Percentiles rank a stretch among this genome's conserved stretches.
phyloP scores from a whole-genome alignment of 2,113 vertebrate genomes.

The Ardeotis arabs region DNA sequence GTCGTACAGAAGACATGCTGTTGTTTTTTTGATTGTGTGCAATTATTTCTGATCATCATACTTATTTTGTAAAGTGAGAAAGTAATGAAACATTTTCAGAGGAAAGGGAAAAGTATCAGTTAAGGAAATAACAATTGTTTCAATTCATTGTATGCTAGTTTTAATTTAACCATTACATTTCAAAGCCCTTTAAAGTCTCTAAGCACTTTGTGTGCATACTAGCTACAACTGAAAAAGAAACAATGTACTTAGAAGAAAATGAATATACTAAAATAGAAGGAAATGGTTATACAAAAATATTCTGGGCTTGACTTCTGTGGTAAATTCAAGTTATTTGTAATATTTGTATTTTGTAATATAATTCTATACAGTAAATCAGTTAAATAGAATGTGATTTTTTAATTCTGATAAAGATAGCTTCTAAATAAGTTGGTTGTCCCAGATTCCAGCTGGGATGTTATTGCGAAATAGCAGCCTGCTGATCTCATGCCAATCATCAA shows the following conservation, averaged over 20 bases:
- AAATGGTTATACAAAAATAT: background rate
- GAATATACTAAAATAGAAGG: background rate
- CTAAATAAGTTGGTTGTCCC: background rate
- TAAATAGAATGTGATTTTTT: background rate
- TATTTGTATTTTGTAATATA: background rate
- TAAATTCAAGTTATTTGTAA: background rate
- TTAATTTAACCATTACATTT: background rate
- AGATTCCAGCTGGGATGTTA: background rate
- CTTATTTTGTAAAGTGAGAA: background rate
- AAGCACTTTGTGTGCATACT: background rate
- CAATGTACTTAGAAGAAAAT: background rate
- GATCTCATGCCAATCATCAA: background rate
- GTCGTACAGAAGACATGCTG: rapidly evolving
- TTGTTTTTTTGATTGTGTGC: background rate
- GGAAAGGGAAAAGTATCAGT: background rate
- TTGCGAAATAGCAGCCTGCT: background rate
- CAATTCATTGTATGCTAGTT: background rate
- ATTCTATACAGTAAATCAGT: background rate
- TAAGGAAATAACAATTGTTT: background rate
- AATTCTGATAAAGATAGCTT: background rate
- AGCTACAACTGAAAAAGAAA: background rate
- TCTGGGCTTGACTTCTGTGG: background rate
- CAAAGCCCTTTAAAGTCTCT: background rate
- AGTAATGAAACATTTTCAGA: background rate
- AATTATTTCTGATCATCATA: background rate